Evolutionary conservation across 1,140 invertebrate species (phyloP), one percentile per base, ranked within the genome.

Genomic region (Drosophila mayri): DNA sequence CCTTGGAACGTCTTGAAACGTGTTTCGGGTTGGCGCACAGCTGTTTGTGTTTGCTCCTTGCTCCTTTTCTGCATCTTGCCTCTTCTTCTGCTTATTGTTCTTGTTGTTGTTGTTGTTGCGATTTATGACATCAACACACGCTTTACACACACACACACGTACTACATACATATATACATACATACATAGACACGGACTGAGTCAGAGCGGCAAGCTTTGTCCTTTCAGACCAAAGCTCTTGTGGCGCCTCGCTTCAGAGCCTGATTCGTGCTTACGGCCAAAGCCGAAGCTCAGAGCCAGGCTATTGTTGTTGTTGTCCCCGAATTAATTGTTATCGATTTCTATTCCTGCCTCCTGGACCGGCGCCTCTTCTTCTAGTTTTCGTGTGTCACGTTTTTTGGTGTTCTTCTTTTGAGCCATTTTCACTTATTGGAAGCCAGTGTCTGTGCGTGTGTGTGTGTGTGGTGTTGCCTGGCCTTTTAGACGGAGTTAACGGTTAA

Each of bases 71-170:
- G n/a, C 30, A 10, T 12, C 30, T 16, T 10, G 9, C 32, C 32
- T 52, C 8, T 30, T n/a, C 46, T 14, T 50, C n/a, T 32, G 10
- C 47, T 50, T 50, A 10, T 50, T 50, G 28, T 32, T 30, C 3
- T 25, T 25, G 25, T 25, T 25, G 25, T 30, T 50, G 16, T 50
- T 50, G 25, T 32, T 32, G 18, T 37, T 37, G 66, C 64, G 75
- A 78, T 63, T 85, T 86, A 86, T 86, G 82, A 87, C 82, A 86
- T 86, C 82, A 86, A 86, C 82, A 86, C 83, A 86, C 77, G 82
- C 73, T 85, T 73, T 49, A 28, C 44, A 49, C 60, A 54, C 57
- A 25, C 37, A 59, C 32, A 38, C 38, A 64, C 50, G 52, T 37
- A 14, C n/a, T n/a, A 68, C 35, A 65, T 60, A 18, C 10, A 68